Evolutionary conservation across 2,797 vertebrate genomes (phyloP).

Genomic region (Peromyscus attwateri): DNA sequence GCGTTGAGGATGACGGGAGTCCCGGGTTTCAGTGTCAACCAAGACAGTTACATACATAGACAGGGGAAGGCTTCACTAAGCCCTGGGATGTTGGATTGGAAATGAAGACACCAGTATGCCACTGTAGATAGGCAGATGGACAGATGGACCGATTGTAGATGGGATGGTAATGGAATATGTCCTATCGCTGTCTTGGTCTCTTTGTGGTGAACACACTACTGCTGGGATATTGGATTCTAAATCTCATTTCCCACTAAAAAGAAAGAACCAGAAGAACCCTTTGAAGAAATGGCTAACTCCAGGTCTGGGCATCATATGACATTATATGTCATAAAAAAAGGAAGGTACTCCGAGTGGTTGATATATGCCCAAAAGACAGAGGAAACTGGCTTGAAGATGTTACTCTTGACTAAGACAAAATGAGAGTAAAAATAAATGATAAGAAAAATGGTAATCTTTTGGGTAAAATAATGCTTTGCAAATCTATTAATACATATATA

Average conservation of each 20-base stretch:
- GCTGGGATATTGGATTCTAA: slow-evolving; percentile 18
- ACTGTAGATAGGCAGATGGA: not conserved
- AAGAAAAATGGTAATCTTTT: slow-evolving; percentile 15
- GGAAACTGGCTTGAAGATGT: not conserved
- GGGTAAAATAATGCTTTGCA: not conserved
- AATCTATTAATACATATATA: slow-evolving; percentile 8
- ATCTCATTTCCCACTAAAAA: slow-evolving; percentile 1
- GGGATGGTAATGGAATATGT: not conserved
- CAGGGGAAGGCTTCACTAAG: not conserved
- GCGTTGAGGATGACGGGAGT: not conserved
- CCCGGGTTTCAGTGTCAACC: not conserved
- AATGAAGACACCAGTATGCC: not conserved
- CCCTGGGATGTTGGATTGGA: not conserved
- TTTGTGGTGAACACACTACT: not conserved
- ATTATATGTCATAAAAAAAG: slow-evolving; percentile 15
- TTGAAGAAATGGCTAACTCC: not conserved
- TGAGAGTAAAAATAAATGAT: slow-evolving; percentile 34
- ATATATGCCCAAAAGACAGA: not conserved
- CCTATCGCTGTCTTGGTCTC: not conserved
- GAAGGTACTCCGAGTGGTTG: not conserved
- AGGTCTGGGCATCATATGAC: not conserved
- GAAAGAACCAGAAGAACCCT: not conserved
- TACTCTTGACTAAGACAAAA: not conserved
- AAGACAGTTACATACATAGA: not conserved
- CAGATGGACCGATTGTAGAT: not conserved